These are phyloP conservation scores for Torymus texanus DNA, from an alignment of 2,888 invertebrate genomes.

Conservation along the genomic window DNA sequence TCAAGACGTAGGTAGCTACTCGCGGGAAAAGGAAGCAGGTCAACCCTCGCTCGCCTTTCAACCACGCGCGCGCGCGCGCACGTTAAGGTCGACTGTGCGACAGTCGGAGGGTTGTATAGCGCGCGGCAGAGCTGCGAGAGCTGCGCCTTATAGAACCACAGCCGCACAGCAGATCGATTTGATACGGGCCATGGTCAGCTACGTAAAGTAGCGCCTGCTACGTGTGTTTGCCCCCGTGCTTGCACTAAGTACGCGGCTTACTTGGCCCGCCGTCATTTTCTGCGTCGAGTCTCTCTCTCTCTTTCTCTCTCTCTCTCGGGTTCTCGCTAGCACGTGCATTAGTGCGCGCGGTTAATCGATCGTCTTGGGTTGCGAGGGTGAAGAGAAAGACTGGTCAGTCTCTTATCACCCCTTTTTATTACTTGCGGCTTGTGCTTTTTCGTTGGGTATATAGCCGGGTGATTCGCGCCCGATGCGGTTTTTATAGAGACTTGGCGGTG, in stretches of 20 bases:
- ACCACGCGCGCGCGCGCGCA: not conserved
- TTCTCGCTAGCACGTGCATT: too few relatives aligned
- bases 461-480: too few relatives aligned
- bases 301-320: not conserved
- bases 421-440: too few relatives aligned
- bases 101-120: not conserved
- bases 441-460: too few relatives aligned
- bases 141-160: not conserved
- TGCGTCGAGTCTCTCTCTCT: not conserved
- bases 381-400: too few relatives aligned
- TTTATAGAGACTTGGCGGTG: too few relatives aligned
- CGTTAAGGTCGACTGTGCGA: slow-evolving; percentile 36
- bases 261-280: not conserved
- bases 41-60: slow-evolving; percentile 26
- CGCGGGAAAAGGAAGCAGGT: slow-evolving; percentile 44
- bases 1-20: too few relatives aligned
- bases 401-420: too few relatives aligned
- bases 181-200: slow-evolving; percentile 63
- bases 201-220: slow-evolving; percentile 12
- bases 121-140: not conserved
- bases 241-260: not conserved
- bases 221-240: not conserved
- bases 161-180: slow-evolving; percentile 49
- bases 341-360: too few relatives aligned
- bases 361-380: too few relatives aligned